Conservation (phyloP, 2,888 invertebrate genomes). For the Caenorhabditis sp. region DNA sequence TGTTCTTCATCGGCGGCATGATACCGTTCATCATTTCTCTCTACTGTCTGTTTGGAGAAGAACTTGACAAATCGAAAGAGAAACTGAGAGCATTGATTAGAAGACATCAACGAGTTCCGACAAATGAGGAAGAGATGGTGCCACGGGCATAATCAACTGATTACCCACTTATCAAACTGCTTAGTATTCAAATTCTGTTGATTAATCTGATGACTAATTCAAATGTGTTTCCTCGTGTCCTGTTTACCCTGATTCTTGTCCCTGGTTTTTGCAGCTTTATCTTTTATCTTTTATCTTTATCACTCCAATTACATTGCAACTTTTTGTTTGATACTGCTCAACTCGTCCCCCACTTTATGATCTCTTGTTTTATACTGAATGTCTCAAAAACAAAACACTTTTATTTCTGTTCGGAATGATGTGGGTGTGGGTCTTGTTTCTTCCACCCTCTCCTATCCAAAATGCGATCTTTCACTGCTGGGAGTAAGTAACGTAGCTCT, state of each 20-base stretch:
- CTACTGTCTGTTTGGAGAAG: slow-evolving; percentile 27
- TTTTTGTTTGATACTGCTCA: background rate
- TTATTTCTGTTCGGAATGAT: slow-evolving; percentile 11
- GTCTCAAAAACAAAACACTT: background rate
- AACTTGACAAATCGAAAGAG: slow-evolving; percentile 19
- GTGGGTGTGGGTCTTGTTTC: background rate
- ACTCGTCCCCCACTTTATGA: slow-evolving; percentile 8
- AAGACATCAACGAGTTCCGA: slow-evolving; percentile 9
- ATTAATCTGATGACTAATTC: no score
- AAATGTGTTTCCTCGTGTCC: no score
- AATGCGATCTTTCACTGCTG: slow-evolving; percentile 23
- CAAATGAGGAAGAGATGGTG: slow-evolving; percentile 11
- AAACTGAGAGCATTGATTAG: slow-evolving; percentile 2
- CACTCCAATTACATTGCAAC: background rate
- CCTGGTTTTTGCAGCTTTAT: background rate
- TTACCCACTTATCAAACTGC: background rate
- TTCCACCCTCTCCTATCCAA: slow-evolving; percentile 2
- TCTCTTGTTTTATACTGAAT: slow-evolving; percentile 8
- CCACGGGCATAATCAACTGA: background rate
- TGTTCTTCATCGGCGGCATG: slow-evolving; percentile 47
- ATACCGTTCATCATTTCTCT: slow-evolving; percentile 21
- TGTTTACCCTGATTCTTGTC: background rate
- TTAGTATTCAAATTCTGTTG: background rate
- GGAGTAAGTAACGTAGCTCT: slow-evolving; percentile 7
- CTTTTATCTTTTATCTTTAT: background rate